Percentiles rank a stretch among this genome's conserved stretches.
phyloP scores from a whole-genome alignment of 1,140 invertebrate genomes.

The Gerris buenoi region DNA sequence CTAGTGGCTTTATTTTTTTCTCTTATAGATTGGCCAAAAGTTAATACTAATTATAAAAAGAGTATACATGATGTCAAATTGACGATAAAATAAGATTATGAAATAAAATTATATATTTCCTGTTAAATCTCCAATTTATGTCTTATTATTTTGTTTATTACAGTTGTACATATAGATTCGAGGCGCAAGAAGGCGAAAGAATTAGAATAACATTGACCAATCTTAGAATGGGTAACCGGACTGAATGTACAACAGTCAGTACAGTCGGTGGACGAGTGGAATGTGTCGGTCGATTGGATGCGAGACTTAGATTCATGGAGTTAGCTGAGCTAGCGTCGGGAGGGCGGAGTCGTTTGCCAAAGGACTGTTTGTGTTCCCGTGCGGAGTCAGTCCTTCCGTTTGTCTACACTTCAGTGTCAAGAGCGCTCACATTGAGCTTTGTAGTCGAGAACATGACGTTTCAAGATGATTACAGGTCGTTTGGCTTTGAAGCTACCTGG shows the following conservation, averaged over 20 bases:
- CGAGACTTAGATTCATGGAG: constrained; percentile 45
- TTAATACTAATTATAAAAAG: too few species aligned
- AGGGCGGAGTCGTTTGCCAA: constrained; percentile 41
- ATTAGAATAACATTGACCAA: constrained; percentile 49
- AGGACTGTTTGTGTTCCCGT: constrained; percentile 56
- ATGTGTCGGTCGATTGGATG: constrained; percentile 44
- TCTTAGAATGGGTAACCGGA: constrained; percentile 38
- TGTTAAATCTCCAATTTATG: constrained; percentile 45
- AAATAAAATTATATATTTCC: too few species aligned
- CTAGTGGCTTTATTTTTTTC: too few species aligned
- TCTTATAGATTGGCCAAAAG: too few species aligned
- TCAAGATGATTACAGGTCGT: constrained; percentile 63
- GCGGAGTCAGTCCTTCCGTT: constrained; percentile 40
- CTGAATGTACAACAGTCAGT: constrained; percentile 40
- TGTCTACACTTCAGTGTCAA: constrained; percentile 57
- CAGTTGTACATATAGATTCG: constrained; percentile 72
- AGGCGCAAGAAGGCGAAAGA: constrained; percentile 59
- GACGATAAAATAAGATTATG: too few species aligned
- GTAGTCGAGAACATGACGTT: constrained; percentile 64
- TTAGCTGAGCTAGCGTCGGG: constrained; percentile 40
- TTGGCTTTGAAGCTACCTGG: constrained; percentile 68
- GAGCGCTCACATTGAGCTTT: constrained; percentile 65
- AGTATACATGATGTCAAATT: too few species aligned
- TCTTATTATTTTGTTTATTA: too few species aligned
- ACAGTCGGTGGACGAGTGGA: constrained; percentile 49